Percentiles rank a stretch among this genome's conserved stretches.
These are phyloP conservation scores for Holacanthella duospinosa DNA, from an alignment of 2,888 invertebrate species.

Conservation along the genomic window DNA sequence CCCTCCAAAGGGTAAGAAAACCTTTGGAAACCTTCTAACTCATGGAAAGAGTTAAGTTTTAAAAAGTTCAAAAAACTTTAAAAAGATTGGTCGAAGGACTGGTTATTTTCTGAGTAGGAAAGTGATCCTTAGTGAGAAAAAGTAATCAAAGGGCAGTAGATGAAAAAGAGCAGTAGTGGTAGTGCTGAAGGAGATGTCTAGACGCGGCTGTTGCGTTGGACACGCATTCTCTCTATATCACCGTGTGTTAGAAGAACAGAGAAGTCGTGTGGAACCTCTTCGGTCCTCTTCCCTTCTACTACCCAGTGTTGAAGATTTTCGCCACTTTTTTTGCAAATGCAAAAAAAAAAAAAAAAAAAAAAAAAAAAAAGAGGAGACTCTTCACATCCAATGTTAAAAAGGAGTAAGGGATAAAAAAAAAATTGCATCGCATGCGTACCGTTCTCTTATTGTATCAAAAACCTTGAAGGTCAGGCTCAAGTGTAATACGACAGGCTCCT, in stretches of 20 bases:
- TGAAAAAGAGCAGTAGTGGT: neutral
- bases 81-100: neutral
- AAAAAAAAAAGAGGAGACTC: no score
- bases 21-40: no score
- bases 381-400: no score
- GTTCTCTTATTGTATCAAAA: neutral
- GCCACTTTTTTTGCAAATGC: neutral
- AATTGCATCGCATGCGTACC: conserved; percentile 9
- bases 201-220: conserved; percentile 1
- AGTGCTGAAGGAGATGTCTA: neutral
- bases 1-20: no score
- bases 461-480: neutral
- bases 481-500: neutral
- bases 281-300: neutral
- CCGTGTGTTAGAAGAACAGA: neutral
- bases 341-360: neutral
- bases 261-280: neutral
- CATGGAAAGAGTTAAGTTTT: neutral
- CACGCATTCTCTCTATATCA: neutral
- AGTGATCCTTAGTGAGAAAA: neutral
- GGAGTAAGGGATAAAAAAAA: no score
- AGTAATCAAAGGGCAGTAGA: neutral
- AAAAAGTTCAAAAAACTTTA: neutral
- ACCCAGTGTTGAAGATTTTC: neutral
- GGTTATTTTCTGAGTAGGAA: neutral